Evolutionary conservation across 2,113 vertebrate species (phyloP), one percentile per base, ranked within the genome.

Genomic region (Podiceps cristatus): DNA sequence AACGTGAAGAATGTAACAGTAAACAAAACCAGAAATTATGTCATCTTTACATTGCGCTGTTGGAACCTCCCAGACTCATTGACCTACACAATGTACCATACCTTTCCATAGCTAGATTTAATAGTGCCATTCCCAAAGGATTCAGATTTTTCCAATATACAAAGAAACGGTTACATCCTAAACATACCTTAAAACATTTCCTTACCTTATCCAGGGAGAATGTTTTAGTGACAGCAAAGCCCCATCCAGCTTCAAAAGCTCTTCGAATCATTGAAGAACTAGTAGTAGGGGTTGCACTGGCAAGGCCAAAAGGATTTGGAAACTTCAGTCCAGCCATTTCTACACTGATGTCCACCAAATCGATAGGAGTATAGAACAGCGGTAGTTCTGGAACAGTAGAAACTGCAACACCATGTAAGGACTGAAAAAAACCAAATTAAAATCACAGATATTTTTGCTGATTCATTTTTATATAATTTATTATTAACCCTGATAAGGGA

Each of bases 201-300:
- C 81, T 97, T 81, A 97, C 97, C 99, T 99, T 99, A 97, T 99
- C 98, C 90, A 99, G 97, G 63, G 98, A 98, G 95, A 99, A 99
- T 0, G 99, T 99, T 98, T 99, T 99, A 87, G 99, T 99, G 89
- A 99, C 95, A 89, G 99, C 99, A 81, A 99, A 99, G 69, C 98
- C 99, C 99, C 99, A 99, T 50, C 99, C 99, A 75, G 99, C 98
- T 93, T 99, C 98, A 97, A 99, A 99, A 40, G 99, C 99, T 98
- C 99, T 98, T 88, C 99, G 98, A 94, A 99, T 99, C 99, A 99
- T 99, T 35, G 99, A 96, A 13, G 99, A 96, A 88, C 98, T 99
- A 19, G 99, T 99, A 56, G 99, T 97, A 76, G 99, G 99, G 14
- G 99, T 98, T 15, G 99, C 99, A 62, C 99, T 99, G 23, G 99